A percentile compares a stretch with the other conserved stretches of the same genome.
Evolutionary conservation across 92 coral and sea anemone species (phyloP).

Genomic region (Muricea muricata): DNA sequence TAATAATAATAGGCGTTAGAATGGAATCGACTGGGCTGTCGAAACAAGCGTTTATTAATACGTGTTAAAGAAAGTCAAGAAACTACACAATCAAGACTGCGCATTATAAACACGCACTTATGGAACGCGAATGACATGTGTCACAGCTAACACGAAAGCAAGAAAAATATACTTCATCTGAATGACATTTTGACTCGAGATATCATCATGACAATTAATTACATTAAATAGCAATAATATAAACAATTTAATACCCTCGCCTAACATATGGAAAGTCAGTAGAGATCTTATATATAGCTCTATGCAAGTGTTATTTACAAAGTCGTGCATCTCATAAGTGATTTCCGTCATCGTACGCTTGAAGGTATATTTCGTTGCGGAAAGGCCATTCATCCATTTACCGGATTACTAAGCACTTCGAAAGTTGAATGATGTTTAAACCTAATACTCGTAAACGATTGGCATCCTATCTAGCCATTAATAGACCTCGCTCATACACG

Average conservation of each 20-base stretch:
- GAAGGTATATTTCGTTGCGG: background rate
- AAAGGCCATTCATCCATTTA: conserved; percentile 14
- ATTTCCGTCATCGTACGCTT: background rate
- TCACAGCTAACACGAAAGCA: conserved; percentile 12
- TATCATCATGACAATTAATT: conserved; percentile 12
- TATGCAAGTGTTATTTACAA: background rate
- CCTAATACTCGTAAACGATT: conserved; percentile 44
- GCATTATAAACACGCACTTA: conserved; percentile 15
- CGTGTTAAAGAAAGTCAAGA: background rate
- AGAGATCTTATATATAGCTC: background rate
- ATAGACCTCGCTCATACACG: conserved; percentile 6
- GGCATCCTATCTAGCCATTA: conserved; percentile 11
- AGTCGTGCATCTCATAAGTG: background rate
- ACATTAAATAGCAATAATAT: conserved; percentile 10
- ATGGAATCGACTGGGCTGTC: too few relatives aligned
- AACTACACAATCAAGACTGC: background rate
- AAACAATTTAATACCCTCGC: conserved; percentile 4
- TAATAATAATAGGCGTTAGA: too few relatives aligned
- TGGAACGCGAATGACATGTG: background rate
- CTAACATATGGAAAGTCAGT: background rate
- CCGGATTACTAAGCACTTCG: conserved; percentile 41
- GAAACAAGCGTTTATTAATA: too few relatives aligned
- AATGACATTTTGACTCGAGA: conserved; percentile 5
- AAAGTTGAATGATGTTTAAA: conserved; percentile 49
- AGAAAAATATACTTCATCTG: background rate